Percentiles rank a stretch among this genome's conserved stretches.
Evolutionary conservation across 2,113 vertebrate genomes (phyloP).

Genomic region (Passer domesticus): DNA sequence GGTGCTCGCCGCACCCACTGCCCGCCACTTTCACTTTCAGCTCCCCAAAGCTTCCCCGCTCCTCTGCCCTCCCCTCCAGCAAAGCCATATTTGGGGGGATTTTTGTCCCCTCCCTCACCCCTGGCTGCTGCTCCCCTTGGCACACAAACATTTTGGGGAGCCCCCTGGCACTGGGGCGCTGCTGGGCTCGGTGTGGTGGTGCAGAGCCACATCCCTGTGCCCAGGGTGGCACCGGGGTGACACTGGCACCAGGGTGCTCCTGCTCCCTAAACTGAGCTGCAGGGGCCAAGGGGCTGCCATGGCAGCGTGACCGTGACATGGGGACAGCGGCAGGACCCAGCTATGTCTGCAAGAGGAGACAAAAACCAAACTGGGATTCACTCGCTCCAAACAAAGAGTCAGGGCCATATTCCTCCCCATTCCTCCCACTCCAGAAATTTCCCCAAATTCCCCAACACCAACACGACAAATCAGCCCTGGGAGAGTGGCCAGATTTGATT

Average conservation of each 20-base stretch:
- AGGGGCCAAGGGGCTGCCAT: fast-evolving
- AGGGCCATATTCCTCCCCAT: neutral
- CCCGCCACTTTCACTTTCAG: slow-evolving; percentile 7
- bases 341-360: neutral
- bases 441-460: neutral
- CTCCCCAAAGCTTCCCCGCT: neutral
- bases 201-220: neutral
- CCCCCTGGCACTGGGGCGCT: fast-evolving
- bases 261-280: neutral
- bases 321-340: neutral
- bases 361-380: neutral
- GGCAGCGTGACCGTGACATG: fast-evolving
- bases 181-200: fast-evolving
- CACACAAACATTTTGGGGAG: fast-evolving
- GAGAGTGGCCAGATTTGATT: neutral
- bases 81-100: neutral
- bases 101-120: neutral
- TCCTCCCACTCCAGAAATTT: neutral
- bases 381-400: neutral
- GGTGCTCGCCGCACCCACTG: fast-evolving
- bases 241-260: neutral
- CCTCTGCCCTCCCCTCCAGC: neutral
- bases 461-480: neutral
- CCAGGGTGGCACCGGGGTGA: fast-evolving
- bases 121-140: neutral